Evolutionary conservation across 1,140 invertebrate genomes (phyloP), one percentile per base, ranked within the genome.

Genomic region (Oncopodura yosiiana): DNA sequence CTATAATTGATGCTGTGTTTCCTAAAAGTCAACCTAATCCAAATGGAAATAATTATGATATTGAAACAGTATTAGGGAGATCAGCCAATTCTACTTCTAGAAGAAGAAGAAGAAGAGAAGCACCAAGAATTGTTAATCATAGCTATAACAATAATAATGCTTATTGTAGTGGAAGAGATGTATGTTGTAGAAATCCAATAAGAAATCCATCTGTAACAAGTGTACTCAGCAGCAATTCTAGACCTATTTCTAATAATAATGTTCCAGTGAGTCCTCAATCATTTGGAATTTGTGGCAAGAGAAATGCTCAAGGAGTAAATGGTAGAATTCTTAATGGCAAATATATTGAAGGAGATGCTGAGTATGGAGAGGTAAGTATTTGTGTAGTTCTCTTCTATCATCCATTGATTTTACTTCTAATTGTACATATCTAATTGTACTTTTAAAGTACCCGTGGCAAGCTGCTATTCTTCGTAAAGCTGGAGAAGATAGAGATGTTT

Each of bases 361-460:
- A 93, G 74, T 94, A 92, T 65, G 89, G 78, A 77, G 69, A 67
- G 66, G n/a, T 34, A n/a, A 34, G n/a, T 58, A 3, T n/a, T 38
- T 21, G 9, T 39, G n/a, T 39, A 39, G 16, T 39, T 41, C 6
- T 27, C 9, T 46, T 27, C 19, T 26, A 48, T 11, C n/a, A n/a
- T n/a, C n/a, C n/a, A n/a, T n/a, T n/a, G 11, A 14, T 24, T 2
- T 12, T 30, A 32, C 27, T 14, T 38, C 2, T 42, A 16, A 37
- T 53, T 48, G 56, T 23, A 18, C 53, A 48, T 49, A 53, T 58
- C 6, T 49, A 77, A 77, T n/a, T n/a, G n/a, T n/a, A n/a, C n/a
- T n/a, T n/a, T n/a, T 86, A 53, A 87, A 93, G 75, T 93, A 90
- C 67, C 87, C 87, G 11, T 92, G 87, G 87, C 87, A 92, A 75